Evolutionary conservation across 2,797 vertebrate genomes (phyloP).

Genomic region (Cyclura pinguis): DNA sequence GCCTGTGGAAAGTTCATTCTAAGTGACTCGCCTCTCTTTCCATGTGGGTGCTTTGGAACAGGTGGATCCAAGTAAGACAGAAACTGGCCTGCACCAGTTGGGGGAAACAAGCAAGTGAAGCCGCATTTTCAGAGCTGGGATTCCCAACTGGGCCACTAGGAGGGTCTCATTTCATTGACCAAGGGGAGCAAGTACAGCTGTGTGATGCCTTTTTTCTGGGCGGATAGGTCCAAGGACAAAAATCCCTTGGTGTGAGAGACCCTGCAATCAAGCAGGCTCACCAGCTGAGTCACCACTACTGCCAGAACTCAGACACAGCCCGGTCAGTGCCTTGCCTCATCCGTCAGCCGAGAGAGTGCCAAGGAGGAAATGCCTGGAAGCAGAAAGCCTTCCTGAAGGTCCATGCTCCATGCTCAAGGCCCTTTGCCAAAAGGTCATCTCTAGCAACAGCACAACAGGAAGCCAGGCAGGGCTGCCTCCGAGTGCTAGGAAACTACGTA

Average conservation of each 20-base stretch:
- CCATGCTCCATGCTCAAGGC: constrained; percentile 4
- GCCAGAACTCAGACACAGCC: not conserved
- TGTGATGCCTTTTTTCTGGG: no score
- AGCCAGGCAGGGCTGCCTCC: constrained; percentile 49
- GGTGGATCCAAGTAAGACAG: not conserved
- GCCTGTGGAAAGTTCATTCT: no score
- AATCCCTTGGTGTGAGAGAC: no score
- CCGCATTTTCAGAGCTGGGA: not conserved
- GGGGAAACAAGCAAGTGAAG: no score
- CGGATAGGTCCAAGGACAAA: no score
- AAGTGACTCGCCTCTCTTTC: no score
- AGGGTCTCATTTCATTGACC: not conserved
- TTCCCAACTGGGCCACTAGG: fast-evolving
- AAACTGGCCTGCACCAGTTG: not conserved
- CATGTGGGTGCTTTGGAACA: not conserved
- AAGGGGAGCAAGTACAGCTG: not conserved
- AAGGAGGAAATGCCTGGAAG: constrained; percentile 71
- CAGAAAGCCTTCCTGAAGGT: constrained; percentile 68
- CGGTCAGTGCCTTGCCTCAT: constrained; percentile 39
- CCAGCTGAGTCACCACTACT: not conserved
- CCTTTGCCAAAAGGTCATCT: constrained; percentile 66
- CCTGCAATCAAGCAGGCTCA: not conserved
- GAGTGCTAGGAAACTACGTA: constrained; percentile 12
- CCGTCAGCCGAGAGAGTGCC: constrained; percentile 1
- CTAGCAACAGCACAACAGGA: constrained; percentile 73